Percentiles rank a stretch among this genome's conserved stretches.
phyloP scores from a whole-genome alignment of 2,797 vertebrate species.

The Pampus argenteus region DNA sequence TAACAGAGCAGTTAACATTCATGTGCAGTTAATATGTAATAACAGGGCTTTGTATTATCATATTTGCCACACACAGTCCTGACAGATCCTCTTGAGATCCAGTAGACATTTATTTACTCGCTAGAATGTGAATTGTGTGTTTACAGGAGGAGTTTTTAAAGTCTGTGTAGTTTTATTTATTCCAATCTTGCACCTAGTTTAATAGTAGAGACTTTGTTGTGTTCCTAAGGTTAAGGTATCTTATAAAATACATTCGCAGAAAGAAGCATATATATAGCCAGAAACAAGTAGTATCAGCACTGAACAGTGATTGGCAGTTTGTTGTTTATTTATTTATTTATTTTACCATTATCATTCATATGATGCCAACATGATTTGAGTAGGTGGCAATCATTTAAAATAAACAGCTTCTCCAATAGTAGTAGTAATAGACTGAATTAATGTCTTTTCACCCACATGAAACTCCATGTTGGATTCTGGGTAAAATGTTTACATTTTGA shows the following conservation, averaged over 20 bases:
- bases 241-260: conserved; percentile 15
- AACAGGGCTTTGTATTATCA: not conserved
- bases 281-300: not conserved
- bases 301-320: conserved; percentile 22
- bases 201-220: not conserved
- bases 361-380: conserved; percentile 35
- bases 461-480: conserved; percentile 12
- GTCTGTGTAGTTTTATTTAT: not conserved
- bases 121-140: not conserved
- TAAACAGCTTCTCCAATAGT: conserved; percentile 14
- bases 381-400: conserved; percentile 46
- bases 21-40: conserved; percentile 16
- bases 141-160: not conserved
- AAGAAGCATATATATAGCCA: not conserved
- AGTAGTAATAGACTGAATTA: conserved; percentile 15
- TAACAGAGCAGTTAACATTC: not conserved
- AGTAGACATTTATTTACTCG: not conserved
- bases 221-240: conserved; percentile 18
- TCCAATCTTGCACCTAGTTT: not conserved
- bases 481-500: conserved; percentile 17
- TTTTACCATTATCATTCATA: conserved; percentile 25
- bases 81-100: not conserved
- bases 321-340: too few species aligned
- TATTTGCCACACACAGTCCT: conserved; percentile 1
- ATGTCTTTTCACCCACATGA: conserved; percentile 29